Percentiles rank a stretch among this genome's conserved stretches.
Evolutionary conservation across 2,797 vertebrate genomes (phyloP).

Genomic region (Morus bassanus): DNA sequence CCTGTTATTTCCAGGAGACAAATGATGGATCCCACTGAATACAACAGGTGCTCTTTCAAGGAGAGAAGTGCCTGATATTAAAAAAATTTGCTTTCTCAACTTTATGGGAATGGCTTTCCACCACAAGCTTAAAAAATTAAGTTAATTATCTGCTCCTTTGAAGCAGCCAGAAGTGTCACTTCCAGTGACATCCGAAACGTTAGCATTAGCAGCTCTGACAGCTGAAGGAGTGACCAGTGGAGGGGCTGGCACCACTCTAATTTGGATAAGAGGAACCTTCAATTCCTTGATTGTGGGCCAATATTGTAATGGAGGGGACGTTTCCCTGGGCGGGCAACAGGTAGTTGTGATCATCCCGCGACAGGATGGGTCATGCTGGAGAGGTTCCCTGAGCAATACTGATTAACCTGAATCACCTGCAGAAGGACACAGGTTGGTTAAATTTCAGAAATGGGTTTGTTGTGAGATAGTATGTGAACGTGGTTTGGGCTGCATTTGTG

Average conservation of each 20-base stretch:
- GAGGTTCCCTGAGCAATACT: background rate
- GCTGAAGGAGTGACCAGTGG: background rate
- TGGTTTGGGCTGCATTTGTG: background rate
- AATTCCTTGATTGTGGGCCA: constrained; percentile 41
- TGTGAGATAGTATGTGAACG: background rate
- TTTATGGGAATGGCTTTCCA: background rate
- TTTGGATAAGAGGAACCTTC: constrained; percentile 53
- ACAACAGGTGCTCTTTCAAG: background rate
- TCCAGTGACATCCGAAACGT: background rate
- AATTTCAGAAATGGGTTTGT: background rate
- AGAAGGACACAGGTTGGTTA: background rate
- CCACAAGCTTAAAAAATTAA: background rate
- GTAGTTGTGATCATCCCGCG: background rate
- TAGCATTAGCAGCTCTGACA: constrained; percentile 32
- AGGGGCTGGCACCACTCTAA: background rate
- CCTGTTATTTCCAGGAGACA: background rate
- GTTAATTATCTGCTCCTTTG: constrained; percentile 24
- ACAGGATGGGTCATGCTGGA: background rate
- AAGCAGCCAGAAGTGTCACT: constrained; percentile 32
- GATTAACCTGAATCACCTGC: background rate
- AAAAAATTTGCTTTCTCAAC: background rate
- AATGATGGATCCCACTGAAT: background rate
- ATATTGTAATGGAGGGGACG: background rate
- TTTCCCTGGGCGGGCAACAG: background rate
- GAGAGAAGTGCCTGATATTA: background rate